phyloP scores from a whole-genome alignment of 2,888 invertebrate species.

The Cecidostiba fungosa region DNA sequence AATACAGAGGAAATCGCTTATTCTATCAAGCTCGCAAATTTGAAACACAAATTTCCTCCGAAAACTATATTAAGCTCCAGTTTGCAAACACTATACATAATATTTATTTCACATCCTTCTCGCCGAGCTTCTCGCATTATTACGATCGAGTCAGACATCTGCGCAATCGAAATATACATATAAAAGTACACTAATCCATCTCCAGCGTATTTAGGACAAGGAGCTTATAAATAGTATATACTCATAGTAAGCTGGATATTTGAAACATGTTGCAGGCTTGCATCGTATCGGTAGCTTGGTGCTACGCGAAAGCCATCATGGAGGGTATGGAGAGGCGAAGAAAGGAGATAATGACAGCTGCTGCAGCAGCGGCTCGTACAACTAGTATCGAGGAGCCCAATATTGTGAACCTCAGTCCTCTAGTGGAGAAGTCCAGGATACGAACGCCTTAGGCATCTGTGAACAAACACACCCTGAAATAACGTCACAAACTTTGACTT shows the following conservation, averaged over 20 bases:
- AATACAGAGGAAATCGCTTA: too few species aligned
- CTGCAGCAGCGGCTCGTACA: not conserved
- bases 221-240: not conserved
- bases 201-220: too few species aligned
- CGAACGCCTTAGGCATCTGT: not conserved
- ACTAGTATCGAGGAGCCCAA: not conserved
- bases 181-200: too few species aligned
- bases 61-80: too few species aligned
- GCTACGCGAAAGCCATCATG: constrained; percentile 82
- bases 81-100: too few species aligned
- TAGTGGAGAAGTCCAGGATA: constrained; percentile 42
- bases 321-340: constrained; percentile 80
- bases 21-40: too few species aligned
- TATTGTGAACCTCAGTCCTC: constrained; percentile 27
- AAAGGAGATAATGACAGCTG: constrained; percentile 65
- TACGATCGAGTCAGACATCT: too few species aligned
- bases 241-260: not conserved
- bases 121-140: too few species aligned
- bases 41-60: too few species aligned
- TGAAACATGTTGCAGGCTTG: constrained; percentile 80
- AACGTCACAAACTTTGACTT: not conserved
- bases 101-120: too few species aligned
- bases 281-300: constrained; percentile 83
- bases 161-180: too few species aligned
- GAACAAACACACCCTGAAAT: too few species aligned